A percentile compares a stretch with the other conserved stretches of the same genome.
These are phyloP conservation scores for Octodonta nipae DNA, from an alignment of 2,888 invertebrate genomes.

Conservation along the genomic window DNA sequence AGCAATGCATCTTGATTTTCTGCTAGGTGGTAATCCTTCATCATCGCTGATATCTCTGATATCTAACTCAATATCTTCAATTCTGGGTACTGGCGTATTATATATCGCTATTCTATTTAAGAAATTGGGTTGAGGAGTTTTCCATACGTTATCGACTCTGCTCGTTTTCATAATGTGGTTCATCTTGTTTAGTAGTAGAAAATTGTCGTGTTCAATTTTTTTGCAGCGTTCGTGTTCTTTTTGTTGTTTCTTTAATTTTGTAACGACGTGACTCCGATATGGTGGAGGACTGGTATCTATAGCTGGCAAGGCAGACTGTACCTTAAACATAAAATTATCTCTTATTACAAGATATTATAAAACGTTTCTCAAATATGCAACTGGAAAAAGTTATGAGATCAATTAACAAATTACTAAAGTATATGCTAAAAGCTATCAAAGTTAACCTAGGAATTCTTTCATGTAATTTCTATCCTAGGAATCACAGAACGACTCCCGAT, in stretches of 20 bases:
- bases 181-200: slow-evolving; percentile 52
- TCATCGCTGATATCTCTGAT: no score
- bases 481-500: no score
- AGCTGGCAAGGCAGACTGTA: slow-evolving; percentile 50
- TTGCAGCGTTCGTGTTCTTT: slow-evolving; percentile 51
- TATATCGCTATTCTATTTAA: slow-evolving; percentile 17
- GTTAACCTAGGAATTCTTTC: no score
- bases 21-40: slow-evolving; percentile 8
- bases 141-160: slow-evolving; percentile 55
- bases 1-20: slow-evolving; percentile 19
- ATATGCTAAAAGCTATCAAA: no score
- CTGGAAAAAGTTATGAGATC: no score
- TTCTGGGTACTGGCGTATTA: slow-evolving; percentile 13
- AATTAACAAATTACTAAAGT: no score
- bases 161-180: slow-evolving; percentile 51
- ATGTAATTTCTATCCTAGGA: no score
- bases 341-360: no score
- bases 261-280: slow-evolving; percentile 48
- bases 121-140: slow-evolving; percentile 46
- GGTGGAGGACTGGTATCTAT: slow-evolving; percentile 53
- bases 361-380: no score
- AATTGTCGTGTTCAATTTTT: slow-evolving; percentile 55
- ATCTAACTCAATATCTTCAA: slow-evolving; percentile 13
- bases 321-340: slow-evolving; percentile 33
- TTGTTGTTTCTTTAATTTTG: slow-evolving; percentile 57